Percentiles rank a stretch among this genome's conserved stretches.
phyloP scores from a whole-genome alignment of 2,113 vertebrate genomes.

The Saccopteryx leptura region DNA sequence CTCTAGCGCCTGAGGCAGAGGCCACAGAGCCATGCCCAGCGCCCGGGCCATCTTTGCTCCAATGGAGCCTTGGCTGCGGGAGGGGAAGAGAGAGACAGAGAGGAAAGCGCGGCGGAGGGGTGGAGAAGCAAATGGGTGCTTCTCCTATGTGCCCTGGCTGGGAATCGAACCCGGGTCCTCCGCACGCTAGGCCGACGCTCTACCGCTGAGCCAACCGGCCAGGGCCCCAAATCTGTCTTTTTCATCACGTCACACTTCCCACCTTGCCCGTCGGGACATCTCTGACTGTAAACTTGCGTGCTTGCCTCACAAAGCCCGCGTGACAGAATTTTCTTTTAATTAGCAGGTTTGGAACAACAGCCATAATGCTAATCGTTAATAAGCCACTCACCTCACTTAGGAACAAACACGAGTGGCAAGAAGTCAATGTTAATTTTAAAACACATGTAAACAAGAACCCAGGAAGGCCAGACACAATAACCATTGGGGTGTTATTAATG shows the following conservation, averaged over 20 bases:
- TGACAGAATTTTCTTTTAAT: constrained; percentile 80
- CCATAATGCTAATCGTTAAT: constrained; percentile 78
- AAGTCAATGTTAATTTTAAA: constrained; percentile 80
- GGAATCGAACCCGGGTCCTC: too few species aligned
- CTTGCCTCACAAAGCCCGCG: neutral
- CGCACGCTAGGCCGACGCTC: too few species aligned
- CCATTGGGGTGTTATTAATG: constrained; percentile 8
- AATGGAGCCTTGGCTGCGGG: too few species aligned
- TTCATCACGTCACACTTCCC: neutral
- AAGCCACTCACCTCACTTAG: constrained; percentile 65
- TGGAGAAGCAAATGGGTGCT: too few species aligned
- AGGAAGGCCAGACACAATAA: constrained; percentile 25
- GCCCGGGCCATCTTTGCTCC: too few species aligned
- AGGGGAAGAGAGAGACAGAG: too few species aligned
- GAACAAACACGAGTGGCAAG: constrained; percentile 74
- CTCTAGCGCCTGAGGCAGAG: too few species aligned
- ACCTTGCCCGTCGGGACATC: neutral
- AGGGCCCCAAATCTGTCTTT: neutral
- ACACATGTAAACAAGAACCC: constrained; percentile 75
- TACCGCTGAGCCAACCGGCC: too few species aligned
- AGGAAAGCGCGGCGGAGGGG: too few species aligned
- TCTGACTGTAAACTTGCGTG: neutral
- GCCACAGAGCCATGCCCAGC: too few species aligned
- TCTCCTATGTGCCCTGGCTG: too few species aligned
- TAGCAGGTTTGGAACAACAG: constrained; percentile 66